Percentiles rank a stretch among this genome's conserved stretches.
These are phyloP conservation scores for Heterocephalus glaber DNA, from an alignment of 2,113 vertebrate species.

Conservation along the genomic window DNA sequence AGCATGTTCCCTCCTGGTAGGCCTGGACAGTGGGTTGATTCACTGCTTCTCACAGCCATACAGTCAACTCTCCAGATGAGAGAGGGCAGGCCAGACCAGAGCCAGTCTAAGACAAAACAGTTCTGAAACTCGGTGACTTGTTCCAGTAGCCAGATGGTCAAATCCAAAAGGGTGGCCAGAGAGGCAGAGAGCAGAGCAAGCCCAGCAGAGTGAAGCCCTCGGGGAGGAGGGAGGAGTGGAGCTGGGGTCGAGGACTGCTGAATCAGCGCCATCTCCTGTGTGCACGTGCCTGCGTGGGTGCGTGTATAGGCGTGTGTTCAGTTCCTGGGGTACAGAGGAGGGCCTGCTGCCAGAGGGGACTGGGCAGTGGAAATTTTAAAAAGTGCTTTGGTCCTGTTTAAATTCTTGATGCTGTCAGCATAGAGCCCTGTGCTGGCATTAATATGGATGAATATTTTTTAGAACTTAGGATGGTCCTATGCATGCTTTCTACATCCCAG, in stretches of 20 bases:
- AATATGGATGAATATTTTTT: neutral
- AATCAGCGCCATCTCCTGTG: neutral
- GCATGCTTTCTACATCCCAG: neutral
- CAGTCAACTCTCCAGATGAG: neutral
- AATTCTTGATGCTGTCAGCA: slow-evolving; percentile 6
- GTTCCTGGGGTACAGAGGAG: neutral
- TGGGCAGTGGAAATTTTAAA: neutral
- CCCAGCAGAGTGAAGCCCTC: neutral
- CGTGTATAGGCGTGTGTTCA: neutral
- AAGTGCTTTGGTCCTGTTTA: neutral
- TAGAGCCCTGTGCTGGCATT: neutral
- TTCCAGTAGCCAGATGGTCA: neutral
- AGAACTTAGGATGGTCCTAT: neutral
- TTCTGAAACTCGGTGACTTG: neutral
- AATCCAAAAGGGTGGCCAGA: neutral
- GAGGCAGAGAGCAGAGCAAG: slow-evolving; percentile 35
- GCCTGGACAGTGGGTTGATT: neutral
- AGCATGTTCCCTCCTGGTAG: neutral
- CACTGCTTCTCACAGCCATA: neutral
- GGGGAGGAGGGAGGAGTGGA: neutral
- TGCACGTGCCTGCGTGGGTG: too few relatives aligned
- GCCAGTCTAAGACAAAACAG: neutral
- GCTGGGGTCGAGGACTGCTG: neutral
- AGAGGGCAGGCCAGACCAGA: neutral
- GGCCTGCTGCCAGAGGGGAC: neutral